Percentiles rank a stretch among this genome's conserved stretches.
phyloP scores from a whole-genome alignment of 2,113 vertebrate genomes.

The Fulica atra region DNA sequence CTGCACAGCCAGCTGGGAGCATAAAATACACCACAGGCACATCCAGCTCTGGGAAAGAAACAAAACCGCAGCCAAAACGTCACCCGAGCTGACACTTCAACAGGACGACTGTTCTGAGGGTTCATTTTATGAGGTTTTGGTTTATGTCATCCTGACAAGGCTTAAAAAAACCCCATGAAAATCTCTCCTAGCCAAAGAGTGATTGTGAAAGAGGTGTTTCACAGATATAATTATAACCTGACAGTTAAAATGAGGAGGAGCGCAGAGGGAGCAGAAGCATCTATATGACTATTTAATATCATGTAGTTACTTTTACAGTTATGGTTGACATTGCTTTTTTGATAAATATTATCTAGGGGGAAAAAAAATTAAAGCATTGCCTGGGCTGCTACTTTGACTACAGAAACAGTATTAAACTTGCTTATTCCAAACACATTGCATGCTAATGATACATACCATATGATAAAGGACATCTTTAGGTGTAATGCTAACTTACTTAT shows the following conservation, averaged over 20 bases:
- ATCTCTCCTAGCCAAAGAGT: background rate
- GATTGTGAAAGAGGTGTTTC: accelerated
- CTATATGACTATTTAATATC: background rate
- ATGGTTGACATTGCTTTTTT: background rate
- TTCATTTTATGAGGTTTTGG: background rate
- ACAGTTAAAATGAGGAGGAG: background rate
- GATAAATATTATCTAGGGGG: background rate
- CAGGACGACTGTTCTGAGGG: background rate
- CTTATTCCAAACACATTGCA: background rate
- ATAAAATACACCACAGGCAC: background rate
- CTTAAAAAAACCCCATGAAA: background rate
- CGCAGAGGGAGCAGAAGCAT: background rate
- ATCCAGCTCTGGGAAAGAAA: background rate
- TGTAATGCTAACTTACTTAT: background rate
- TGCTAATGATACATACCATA: background rate
- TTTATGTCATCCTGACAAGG: background rate
- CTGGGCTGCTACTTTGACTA: background rate
- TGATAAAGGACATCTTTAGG: background rate
- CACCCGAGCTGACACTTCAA: background rate
- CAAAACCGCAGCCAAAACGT: background rate
- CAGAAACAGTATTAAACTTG: background rate
- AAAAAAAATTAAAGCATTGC: background rate
- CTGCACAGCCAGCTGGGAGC: background rate
- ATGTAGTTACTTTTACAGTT: background rate
- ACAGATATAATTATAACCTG: background rate